phyloP scores from a whole-genome alignment of 53 echinoderm and acorn worm genomes.

The Stichopus horrens region DNA sequence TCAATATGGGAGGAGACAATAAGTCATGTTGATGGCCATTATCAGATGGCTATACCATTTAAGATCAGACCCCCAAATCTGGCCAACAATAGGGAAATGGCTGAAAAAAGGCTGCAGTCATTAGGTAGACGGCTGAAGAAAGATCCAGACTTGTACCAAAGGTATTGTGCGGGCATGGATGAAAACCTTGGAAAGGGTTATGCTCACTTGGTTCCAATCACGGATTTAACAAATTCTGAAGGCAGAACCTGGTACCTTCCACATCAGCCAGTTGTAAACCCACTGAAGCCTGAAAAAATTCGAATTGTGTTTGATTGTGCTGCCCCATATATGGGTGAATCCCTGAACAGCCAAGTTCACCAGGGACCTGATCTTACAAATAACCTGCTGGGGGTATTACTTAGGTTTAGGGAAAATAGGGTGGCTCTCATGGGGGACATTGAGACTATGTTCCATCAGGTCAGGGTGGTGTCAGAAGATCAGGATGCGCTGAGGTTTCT shows the following conservation, averaged over 20 bases:
- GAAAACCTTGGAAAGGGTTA: constrained; percentile 28
- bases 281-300: constrained; percentile 41
- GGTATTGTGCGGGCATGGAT: constrained; percentile 37
- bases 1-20: constrained; percentile 55
- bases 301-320: constrained; percentile 56
- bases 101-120: constrained; percentile 49
- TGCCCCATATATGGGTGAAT: constrained; percentile 41
- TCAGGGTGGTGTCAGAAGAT: constrained; percentile 51
- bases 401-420: constrained; percentile 53
- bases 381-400: constrained; percentile 60
- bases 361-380: constrained; percentile 76
- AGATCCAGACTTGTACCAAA: constrained; percentile 44
- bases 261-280: constrained; percentile 60
- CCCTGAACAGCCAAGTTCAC: constrained; percentile 56
- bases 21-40: constrained; percentile 48
- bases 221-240: constrained; percentile 13
- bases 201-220: neutral
- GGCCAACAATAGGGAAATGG: constrained; percentile 53
- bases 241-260: constrained; percentile 70
- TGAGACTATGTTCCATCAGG: constrained; percentile 62
- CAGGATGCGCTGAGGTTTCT: constrained; percentile 57
- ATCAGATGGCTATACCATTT: constrained; percentile 63
- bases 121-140: constrained; percentile 47
- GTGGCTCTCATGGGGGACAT: constrained; percentile 62
- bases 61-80: constrained; percentile 6